phyloP scores from a whole-genome alignment of 2,113 vertebrate species.

The Struthidea cinerea region DNA sequence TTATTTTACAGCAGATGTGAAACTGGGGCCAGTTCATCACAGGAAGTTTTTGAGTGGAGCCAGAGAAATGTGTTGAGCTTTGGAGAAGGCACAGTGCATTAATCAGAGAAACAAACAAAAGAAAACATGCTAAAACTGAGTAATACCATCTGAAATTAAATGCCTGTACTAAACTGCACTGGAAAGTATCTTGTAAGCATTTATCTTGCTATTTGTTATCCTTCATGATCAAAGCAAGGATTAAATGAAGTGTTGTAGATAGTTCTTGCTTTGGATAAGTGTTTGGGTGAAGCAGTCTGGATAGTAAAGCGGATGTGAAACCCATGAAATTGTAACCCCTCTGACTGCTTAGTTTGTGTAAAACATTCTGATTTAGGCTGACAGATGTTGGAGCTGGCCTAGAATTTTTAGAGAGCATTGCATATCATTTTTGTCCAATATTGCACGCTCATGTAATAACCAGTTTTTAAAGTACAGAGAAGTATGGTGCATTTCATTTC shows the following conservation, averaged over 20 bases:
- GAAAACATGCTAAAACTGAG: neutral
- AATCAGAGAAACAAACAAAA: neutral
- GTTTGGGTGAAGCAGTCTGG: neutral
- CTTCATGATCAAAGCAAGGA: neutral
- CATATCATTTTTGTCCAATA: neutral
- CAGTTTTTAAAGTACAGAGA: neutral
- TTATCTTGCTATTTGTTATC: neutral
- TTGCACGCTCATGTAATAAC: neutral
- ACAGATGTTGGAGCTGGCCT: neutral
- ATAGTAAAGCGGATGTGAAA: neutral
- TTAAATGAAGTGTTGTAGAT: neutral
- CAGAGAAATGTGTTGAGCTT: neutral
- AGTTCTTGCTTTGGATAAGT: neutral
- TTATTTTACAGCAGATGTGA: neutral
- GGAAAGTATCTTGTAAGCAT: neutral
- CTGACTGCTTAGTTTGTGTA: neutral
- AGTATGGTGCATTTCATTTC: neutral
- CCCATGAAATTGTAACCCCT: neutral
- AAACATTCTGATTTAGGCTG: neutral
- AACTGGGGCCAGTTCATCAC: neutral
- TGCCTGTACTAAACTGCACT: neutral
- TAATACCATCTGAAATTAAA: neutral
- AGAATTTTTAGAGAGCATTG: neutral
- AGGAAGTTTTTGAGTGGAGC: neutral
- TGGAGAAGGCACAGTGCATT: neutral